These are phyloP conservation scores for Tor tambroides DNA, from an alignment of 2,113 vertebrate genomes.

Conservation along the genomic window DNA sequence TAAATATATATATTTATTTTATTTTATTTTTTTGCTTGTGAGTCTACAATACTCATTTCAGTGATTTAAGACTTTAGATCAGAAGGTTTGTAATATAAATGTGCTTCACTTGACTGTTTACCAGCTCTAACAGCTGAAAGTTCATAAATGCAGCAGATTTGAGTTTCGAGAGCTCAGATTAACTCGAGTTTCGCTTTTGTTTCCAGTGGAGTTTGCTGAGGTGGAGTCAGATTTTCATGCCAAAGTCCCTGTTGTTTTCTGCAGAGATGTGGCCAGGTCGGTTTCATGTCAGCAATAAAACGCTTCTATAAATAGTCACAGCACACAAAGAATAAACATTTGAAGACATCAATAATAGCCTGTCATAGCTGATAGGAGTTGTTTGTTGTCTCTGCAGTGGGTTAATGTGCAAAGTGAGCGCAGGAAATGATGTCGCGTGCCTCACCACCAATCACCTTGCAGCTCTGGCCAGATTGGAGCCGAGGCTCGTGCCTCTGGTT, in stretches of 20 bases:
- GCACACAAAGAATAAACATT: not conserved
- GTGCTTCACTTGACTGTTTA: not conserved
- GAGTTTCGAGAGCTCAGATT: conserved; percentile 2
- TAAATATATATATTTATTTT: not conserved
- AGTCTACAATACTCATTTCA: not conserved
- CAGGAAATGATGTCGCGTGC: conserved; percentile 95
- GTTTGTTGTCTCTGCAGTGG: conserved; percentile 75
- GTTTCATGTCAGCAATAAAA: conserved; percentile 35
- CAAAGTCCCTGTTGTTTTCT: conserved; percentile 97
- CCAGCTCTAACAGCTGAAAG: not conserved
- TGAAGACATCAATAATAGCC: not conserved
- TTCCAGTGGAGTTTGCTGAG: conserved; percentile 85
- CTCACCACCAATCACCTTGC: conserved; percentile 96
- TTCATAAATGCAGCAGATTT: not conserved
- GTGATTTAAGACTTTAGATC: not conserved
- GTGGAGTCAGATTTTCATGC: conserved; percentile 99
- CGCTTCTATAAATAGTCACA: not conserved
- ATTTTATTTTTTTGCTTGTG: not conserved
- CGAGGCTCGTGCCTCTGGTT: conserved; percentile 89
- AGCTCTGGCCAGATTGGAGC: conserved; percentile 88
- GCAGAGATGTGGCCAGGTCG: conserved; percentile 89
- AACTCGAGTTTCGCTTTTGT: conserved; percentile 28
- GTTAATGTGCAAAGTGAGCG: conserved; percentile 94
- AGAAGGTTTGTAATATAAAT: not conserved
- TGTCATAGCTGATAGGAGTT: not conserved